Base-by-base conservation (phyloP, 2,113 vertebrate genomes). In the Aptenodytes forsteri region DNA sequence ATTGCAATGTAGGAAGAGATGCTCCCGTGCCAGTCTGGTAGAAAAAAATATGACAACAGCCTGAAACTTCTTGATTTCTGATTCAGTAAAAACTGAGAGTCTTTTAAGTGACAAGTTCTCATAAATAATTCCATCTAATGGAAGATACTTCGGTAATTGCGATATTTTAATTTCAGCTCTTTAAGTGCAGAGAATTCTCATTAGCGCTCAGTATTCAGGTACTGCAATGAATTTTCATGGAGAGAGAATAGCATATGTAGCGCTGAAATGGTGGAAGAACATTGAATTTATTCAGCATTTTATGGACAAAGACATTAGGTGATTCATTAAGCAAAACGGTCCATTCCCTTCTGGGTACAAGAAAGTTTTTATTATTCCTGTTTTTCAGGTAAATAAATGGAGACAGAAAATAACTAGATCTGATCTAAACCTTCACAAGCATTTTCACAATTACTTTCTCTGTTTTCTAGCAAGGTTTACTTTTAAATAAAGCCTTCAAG, bases 41-140 rank as follows among this genome's bases (percentile, higher is more conserved):
- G 67, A 4, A 38, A 34, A 49, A 80, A 44, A 38, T 5, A 42
- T 11, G 55, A 84, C 80, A 94, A 38, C 67, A 81, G 36, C 71
- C 67, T 96, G 80, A 72, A 89, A 83, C 8, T 0, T 75, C 71
- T 70, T 90, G 59, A 80, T 93, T 90, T 94, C 77, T 92, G n/a
- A 91, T 89, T 92, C 83, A 71, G 66, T 85, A 66, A 84, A 95
- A 97, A 70, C 11, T 2, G 9, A 47, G 55, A 69, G 65, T 59
- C 83, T 89, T 86, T 89, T 76, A 95, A 95, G 76, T 90, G 95
- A 93, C 85, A 95, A 85, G 58, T 89, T 96, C 92, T 95, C 83
- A 94, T 94, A 97, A 96, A 97, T 96, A 91, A 95, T 96, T 96
- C 78, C 67, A n/a, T 20, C 82, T 97, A 93, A 97, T 94, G 89